Conservation (phyloP, 2,888 invertebrate species). For the Muscina levida region DNA sequence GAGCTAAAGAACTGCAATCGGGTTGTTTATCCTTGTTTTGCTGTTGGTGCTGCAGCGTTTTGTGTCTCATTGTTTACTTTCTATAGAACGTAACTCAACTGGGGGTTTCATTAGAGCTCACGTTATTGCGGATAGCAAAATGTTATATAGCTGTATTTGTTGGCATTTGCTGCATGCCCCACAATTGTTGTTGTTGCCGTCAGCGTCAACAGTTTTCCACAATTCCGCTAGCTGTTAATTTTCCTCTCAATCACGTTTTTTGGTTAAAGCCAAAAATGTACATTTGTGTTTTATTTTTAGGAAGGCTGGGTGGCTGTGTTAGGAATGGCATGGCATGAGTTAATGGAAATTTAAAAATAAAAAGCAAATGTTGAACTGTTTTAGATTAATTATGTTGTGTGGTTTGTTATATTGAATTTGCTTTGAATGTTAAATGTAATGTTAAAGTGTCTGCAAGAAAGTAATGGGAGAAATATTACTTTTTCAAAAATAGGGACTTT, state of each 20-base stretch:
- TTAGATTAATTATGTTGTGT: too few species aligned
- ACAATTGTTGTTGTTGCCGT: not conserved
- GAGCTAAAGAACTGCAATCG: not conserved
- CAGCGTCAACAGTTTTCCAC: not conserved
- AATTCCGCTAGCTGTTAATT: not conserved
- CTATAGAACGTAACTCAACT: conserved; percentile 10
- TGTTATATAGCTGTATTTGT: not conserved
- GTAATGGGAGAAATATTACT: too few species aligned
- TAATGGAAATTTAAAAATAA: too few species aligned
- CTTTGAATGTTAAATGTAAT: too few species aligned
- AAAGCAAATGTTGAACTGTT: too few species aligned
- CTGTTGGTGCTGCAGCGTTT: conserved; percentile 16
- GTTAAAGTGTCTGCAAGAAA: too few species aligned
- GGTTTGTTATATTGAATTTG: too few species aligned
- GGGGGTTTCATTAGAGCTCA: conserved; percentile 30
- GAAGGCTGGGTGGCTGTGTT: too few species aligned
- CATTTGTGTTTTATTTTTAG: too few species aligned
- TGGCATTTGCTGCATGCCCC: not conserved
- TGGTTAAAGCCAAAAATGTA: not conserved
- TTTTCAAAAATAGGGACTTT: too few species aligned
- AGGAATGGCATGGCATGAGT: too few species aligned
- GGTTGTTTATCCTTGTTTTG: not conserved
- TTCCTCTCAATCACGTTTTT: not conserved
- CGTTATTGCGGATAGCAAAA: conserved; percentile 36
- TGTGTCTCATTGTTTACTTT: conserved; percentile 4